Percentiles rank a stretch among this genome's conserved stretches.
These are phyloP conservation scores for Scortum barcoo DNA, from an alignment of 2,113 vertebrate genomes.

Conservation along the genomic window DNA sequence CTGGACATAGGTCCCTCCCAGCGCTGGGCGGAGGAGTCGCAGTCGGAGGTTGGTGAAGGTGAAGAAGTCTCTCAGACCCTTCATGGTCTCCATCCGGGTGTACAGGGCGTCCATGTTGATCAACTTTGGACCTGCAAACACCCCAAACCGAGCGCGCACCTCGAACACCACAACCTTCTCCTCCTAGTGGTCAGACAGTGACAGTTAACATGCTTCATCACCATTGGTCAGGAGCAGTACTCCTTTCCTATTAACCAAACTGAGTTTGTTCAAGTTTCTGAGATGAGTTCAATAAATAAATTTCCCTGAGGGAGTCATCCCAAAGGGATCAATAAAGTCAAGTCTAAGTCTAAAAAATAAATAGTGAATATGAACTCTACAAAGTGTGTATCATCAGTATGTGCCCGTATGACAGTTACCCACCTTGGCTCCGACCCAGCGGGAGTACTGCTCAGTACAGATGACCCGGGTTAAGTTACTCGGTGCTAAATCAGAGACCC, in stretches of 20 bases:
- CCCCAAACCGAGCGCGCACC: slow-evolving; percentile 93
- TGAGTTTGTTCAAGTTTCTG: not conserved
- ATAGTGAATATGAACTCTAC: too few relatives aligned
- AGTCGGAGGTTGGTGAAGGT: slow-evolving; percentile 96
- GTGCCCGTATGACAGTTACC: slow-evolving; percentile 2
- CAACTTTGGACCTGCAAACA: slow-evolving; percentile 94
- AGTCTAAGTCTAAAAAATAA: too few relatives aligned
- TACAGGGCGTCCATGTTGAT: slow-evolving; percentile 96
- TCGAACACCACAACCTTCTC: slow-evolving; percentile 96
- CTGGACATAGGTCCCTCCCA: slow-evolving; percentile 95
- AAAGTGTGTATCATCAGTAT: not conserved
- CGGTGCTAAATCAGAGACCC: slow-evolving; percentile 91
- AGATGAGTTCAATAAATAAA: not conserved
- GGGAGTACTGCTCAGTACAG: slow-evolving; percentile 97
- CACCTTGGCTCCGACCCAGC: slow-evolving; percentile 91
- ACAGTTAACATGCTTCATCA: not conserved
- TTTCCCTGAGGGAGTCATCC: too few relatives aligned
- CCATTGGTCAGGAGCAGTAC: not conserved
- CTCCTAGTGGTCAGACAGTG: slow-evolving; percentile 70
- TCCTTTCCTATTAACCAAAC: not conserved
- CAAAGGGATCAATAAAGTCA: too few relatives aligned
- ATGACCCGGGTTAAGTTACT: slow-evolving; percentile 94
- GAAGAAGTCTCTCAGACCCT: slow-evolving; percentile 97
- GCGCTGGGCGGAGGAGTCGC: slow-evolving; percentile 92
- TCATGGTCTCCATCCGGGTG: slow-evolving; percentile 95